Conservation (phyloP, 2,797 vertebrate genomes). For the Synaphobranchus kaupii region DNA sequence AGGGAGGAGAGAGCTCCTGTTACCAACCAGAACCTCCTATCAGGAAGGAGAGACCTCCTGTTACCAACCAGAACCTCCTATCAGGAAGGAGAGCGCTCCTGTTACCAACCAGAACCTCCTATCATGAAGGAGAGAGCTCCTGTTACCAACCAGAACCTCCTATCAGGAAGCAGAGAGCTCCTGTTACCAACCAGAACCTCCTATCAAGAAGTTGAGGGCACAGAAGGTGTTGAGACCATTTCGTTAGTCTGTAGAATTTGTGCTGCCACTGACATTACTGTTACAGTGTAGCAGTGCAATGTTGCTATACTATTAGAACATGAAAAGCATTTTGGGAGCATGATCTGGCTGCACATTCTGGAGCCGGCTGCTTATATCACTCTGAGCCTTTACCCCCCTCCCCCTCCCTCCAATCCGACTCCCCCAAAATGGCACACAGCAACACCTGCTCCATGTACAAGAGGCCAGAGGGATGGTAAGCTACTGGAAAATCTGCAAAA, state of each 20-base stretch:
- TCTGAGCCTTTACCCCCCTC: background rate
- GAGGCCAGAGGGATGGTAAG: background rate
- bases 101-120: background rate
- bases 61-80: background rate
- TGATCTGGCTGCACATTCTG: background rate
- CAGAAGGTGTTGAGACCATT: background rate
- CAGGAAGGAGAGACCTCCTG: background rate
- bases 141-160: background rate
- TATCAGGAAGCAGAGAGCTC: background rate
- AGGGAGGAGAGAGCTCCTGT: background rate
- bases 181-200: background rate
- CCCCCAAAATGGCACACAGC: background rate
- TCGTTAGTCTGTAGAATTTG: background rate
- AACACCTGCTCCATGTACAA: background rate
- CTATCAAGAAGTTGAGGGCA: background rate
- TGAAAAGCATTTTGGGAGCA: background rate
- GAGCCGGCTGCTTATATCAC: background rate
- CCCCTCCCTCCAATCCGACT: background rate
- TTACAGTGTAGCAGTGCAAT: background rate
- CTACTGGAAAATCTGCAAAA: background rate
- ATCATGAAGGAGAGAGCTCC: background rate
- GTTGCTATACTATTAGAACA: background rate
- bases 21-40: background rate
- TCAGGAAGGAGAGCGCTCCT: background rate
- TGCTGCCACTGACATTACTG: background rate